Percentiles rank a stretch among this genome's conserved stretches.
phyloP scores from a whole-genome alignment of 2,888 invertebrate species.

The Leistus spinibarbis region DNA sequence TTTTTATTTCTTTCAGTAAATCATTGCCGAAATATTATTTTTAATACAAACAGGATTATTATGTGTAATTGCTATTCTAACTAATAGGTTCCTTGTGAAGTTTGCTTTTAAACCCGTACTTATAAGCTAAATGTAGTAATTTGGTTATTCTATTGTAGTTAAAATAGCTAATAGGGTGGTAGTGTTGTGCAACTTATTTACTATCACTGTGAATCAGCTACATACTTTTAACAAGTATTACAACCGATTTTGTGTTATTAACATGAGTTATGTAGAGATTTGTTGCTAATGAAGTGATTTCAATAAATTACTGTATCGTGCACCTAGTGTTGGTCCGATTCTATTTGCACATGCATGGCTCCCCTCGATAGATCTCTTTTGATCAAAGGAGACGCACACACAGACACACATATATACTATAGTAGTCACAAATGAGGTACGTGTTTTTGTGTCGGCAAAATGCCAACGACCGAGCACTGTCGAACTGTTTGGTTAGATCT shows the following conservation, averaged over 20 bases:
- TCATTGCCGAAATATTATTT: no score
- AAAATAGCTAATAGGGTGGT: neutral
- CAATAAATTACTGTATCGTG: conserved; percentile 14
- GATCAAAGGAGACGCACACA: neutral
- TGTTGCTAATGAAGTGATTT: conserved; percentile 26
- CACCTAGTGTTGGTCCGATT: neutral
- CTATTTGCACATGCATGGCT: conserved; percentile 1
- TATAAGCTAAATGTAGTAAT: neutral
- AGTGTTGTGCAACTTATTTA: neutral
- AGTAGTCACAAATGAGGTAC: conserved; percentile 7
- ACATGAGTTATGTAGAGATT: conserved; percentile 16
- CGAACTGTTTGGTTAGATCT: conserved; percentile 28
- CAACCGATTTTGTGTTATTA: conserved; percentile 20
- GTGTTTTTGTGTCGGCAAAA: conserved; percentile 15
- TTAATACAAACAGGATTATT: no score
- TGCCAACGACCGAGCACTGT: conserved; percentile 21
- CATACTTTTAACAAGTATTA: conserved; percentile 1
- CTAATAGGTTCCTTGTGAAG: no score
- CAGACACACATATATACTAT: neutral
- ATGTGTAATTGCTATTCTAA: no score
- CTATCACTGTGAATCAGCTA: conserved; percentile 9
- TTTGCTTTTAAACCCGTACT: no score
- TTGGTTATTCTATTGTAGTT: neutral
- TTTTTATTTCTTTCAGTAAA: no score
- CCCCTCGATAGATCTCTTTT: neutral